These are phyloP conservation scores for Xylocopa sonorina DNA, from an alignment of 1,140 invertebrate genomes.

Conservation along the genomic window DNA sequence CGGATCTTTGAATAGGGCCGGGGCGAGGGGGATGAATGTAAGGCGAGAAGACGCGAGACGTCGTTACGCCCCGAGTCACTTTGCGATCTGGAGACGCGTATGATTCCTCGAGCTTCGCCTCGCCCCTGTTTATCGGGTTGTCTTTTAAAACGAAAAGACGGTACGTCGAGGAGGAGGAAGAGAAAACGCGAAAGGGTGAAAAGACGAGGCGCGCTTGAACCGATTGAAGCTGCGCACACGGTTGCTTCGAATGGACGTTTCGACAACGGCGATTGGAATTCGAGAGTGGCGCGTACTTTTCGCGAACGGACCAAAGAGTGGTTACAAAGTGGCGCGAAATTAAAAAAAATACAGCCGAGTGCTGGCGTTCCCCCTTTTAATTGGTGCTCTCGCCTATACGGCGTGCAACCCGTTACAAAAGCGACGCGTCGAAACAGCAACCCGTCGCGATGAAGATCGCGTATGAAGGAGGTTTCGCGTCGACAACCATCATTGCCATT, in stretches of 20 bases:
- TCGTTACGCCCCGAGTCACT: slow-evolving; percentile 50
- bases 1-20: slow-evolving; percentile 59
- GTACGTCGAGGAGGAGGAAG: no score
- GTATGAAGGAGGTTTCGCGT: slow-evolving; percentile 58
- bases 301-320: slow-evolving; percentile 26
- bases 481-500: slow-evolving; percentile 59
- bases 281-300: neutral
- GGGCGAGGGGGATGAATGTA: slow-evolving; percentile 45
- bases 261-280: neutral
- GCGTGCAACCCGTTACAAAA: slow-evolving; percentile 56
- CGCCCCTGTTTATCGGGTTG: slow-evolving; percentile 42
- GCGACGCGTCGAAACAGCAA: slow-evolving; percentile 63
- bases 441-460: slow-evolving; percentile 60
- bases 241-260: neutral
- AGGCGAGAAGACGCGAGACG: slow-evolving; percentile 65
- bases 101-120: slow-evolving; percentile 38
- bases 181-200: no score
- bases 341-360: slow-evolving; percentile 33
- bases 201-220: neutral
- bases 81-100: slow-evolving; percentile 36
- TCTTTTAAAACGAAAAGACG: no score
- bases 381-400: slow-evolving; percentile 58
- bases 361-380: slow-evolving; percentile 60
- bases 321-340: slow-evolving; percentile 37
- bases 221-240: neutral